Evolutionary conservation across 1,140 invertebrate species (phyloP), one percentile per base, ranked within the genome.

Genomic region (Thaumatotibia leucotreta): DNA sequence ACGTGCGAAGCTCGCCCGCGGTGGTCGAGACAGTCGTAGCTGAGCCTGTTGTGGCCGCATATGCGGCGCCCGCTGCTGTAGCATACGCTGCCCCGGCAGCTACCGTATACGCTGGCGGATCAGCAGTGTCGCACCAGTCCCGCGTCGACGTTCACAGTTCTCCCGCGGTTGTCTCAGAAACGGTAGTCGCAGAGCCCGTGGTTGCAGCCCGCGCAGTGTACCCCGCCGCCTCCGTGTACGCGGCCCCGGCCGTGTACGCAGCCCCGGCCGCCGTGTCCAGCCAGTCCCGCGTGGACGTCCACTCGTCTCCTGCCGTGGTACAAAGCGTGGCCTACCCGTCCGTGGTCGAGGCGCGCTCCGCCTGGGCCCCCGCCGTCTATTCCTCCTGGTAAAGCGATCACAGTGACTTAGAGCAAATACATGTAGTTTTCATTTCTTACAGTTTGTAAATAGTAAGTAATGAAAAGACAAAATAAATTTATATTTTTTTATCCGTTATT

Each of bases 71-170:
- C 22, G 70, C 69, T 1, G 14, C 73, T 11, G 63, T 72, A 2
- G 49, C 66, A 63, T 54, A 67, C 24, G 58, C 64, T n/a, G 61
- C 64, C 22, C 68, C 68, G 5, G 69, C 67, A 35, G 72, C 74
- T 23, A 72, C 80, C 33, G 68, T 72, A 5, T 67, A 68, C 49
- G 31, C 70, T n/a, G 70, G 49, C 6, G 65, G 62, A 1, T 68
- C 76, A 14, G 78, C 77, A 22, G 87, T 91, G 1, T 91, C 91
- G 0, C 89, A 92, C 61, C 88, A 91, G 68, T 88, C 89, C 67
- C 86, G 80, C 31, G 77, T 79, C 8, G 80, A 83, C 35, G 72
- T 81, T 10, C 71, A 86, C 71, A 76, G 76, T 24, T 76, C 85
- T 4, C 79, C 85, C 54, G 82, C 82, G 23, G 65, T 87, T 27